Evolutionary conservation across 2,888 invertebrate species (phyloP), one percentile per base, ranked within the genome.

Genomic region (Cyrtodaria siliqua): DNA sequence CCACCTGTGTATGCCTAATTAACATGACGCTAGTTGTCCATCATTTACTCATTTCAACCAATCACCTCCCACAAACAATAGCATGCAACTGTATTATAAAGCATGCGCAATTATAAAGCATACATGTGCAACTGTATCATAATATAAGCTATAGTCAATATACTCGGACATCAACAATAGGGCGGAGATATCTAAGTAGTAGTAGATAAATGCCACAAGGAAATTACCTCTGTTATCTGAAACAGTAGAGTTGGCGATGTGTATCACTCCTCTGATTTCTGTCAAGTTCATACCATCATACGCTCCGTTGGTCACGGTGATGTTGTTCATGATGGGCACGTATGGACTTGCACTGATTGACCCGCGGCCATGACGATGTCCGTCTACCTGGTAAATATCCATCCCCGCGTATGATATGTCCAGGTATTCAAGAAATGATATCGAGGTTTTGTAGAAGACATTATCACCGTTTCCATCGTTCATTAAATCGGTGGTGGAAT

Each of bases 241-340:
- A 72, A 99, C 82, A 16, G 90, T 85, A 26, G 86, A 84, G 75
- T 90, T 90, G 2, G 89, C 88, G 26, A 91, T 86, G 47, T 86
- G 86, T 14, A 91, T 84, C n/a, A 80, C 74, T 14, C 91, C 89
- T 16, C 79, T 69, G 0, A 90, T 76, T 24, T 90, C 89, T 4
- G 91, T 90, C 52, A 90, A 60, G 69, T 90, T 90, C 53, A 90
- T 64, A 0, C 82, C 99, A 90, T 98, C 98, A 92, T 96, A 97
- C 1, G 98, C 98, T 12, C 97, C 97, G 92, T 96, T 95, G 50
- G 96, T 94, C 84, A 99, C 95, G 82, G 96, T 96, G 71, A 99
- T 94, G 86, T 97, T 95, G 86, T 96, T 95, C 95, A 99, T 96
- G 61, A 95, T 94, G 0, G 99, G 99, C 0, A 99, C 97, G 33